Base-by-base conservation (phyloP, 2,797 vertebrate genomes). In the Mus spretus region DNA sequence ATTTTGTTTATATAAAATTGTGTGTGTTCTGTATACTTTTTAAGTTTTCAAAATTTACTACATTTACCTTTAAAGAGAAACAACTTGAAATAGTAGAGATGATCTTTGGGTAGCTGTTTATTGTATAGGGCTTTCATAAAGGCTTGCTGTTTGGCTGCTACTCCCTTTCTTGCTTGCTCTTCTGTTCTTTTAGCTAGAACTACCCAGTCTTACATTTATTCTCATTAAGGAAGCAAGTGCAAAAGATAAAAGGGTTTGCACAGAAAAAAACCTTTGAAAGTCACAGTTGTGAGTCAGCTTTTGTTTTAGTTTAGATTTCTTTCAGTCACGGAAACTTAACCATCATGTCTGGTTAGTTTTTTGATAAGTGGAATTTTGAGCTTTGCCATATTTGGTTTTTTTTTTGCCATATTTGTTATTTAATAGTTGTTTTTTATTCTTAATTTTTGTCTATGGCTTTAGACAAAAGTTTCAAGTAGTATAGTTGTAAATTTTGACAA, bases 381-480 rank as follows among this genome's bases (percentile, higher is more conserved):
- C 15, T 15, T 95, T 94, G 34, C 15, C 22, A 0, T 53, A 24
- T 88, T 89, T 95, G 61, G 37, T 40, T 40, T 40, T 40, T 40
- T 40, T 40, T 15, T 95, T 94, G 34, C 15, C 22, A 0, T 53
- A 24, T 88, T 89, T 95, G 61, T 67, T 70, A 34, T 19, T 53
- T 67, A 70, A 34, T 74, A 61, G 40, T 12, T 91, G 34, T 31
- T 9, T 89, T 6, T 72, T 92, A 31, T 96, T 93, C 0, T n/a
- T 84, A 59, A 28, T 13, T 94, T 94, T 92, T 96, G 61, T 87
- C 17, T 90, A 0, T 96, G 61, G 70, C 87, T 86, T 94, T 67
- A 94, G 24, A 55, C 61, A 88, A 74, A 84, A 65, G 17, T 89
- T 93, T 86, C 6, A 79, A 22, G 28, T 93, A 87, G 0, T 89